Evolutionary conservation across 2,113 vertebrate genomes (phyloP).

Genomic region (Oceanodroma tethys): DNA sequence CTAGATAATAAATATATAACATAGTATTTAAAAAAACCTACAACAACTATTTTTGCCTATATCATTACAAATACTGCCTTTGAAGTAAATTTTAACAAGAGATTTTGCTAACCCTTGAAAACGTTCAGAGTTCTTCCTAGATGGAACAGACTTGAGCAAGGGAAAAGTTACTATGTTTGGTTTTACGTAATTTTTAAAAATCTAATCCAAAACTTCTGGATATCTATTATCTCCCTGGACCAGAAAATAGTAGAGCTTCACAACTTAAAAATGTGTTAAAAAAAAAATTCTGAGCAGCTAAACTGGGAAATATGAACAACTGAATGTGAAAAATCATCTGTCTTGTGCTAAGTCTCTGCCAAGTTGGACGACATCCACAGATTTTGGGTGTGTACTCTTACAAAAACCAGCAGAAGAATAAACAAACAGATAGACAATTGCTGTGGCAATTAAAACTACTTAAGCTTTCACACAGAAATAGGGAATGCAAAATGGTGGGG

Average conservation of each 20-base stretch:
- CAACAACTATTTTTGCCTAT: not conserved
- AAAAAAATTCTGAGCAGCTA: not conserved
- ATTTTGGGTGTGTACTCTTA: not conserved
- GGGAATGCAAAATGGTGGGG: not conserved
- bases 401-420: not conserved
- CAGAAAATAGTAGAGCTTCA: not conserved
- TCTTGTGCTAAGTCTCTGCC: not conserved
- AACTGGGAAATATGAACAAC: not conserved
- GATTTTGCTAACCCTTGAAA: not conserved
- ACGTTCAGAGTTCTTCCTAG: not conserved
- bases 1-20: not conserved
- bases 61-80: not conserved
- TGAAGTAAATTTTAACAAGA: not conserved
- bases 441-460: not conserved
- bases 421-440: not conserved
- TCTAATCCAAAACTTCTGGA: not conserved
- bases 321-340: not conserved
- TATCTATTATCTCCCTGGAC: not conserved
- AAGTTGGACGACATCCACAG: not conserved
- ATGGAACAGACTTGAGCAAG: not conserved
- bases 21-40: not conserved
- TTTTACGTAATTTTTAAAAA: not conserved
- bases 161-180: not conserved
- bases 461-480: not conserved
- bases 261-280: not conserved